Percentiles rank a stretch among this genome's conserved stretches.
These are phyloP conservation scores for Scaptomyza caliginosa DNA, from an alignment of 2,888 invertebrate genomes.

Conservation along the genomic window DNA sequence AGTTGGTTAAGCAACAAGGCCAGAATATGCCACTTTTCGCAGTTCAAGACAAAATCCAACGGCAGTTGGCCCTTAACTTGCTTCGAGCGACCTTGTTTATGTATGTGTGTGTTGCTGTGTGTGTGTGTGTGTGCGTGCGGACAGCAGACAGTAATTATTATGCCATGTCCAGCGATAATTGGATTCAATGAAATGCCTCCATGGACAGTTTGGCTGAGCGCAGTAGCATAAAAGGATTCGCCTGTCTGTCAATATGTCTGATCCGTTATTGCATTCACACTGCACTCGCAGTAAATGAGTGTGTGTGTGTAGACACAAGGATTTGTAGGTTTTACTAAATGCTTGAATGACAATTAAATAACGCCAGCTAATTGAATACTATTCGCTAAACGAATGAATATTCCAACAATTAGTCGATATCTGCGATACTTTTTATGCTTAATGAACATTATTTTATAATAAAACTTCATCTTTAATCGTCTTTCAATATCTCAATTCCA, in stretches of 20 bases:
- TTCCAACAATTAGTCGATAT: constrained; percentile 6
- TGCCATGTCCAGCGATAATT: constrained; percentile 80
- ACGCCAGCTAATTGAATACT: constrained; percentile 38
- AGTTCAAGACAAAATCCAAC: constrained; percentile 16
- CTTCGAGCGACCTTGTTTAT: constrained; percentile 64
- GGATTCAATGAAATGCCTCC: constrained; percentile 76
- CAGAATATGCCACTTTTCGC: constrained; percentile 58
- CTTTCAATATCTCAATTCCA: too few species aligned
- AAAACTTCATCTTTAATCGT: too few species aligned
- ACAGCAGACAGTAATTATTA: constrained; percentile 79
- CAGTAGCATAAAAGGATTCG: constrained; percentile 37
- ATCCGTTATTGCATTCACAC: constrained; percentile 29
- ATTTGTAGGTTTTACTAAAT: constrained; percentile 44
- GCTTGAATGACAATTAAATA: constrained; percentile 39
- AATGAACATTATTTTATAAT: too few species aligned
- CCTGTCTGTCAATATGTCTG: constrained; percentile 26
- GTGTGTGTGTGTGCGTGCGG: constrained; percentile 38
- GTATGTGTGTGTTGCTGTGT: constrained; percentile 30
- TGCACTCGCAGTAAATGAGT: constrained; percentile 11
- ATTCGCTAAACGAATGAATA: constrained; percentile 9
- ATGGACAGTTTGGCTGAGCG: constrained; percentile 35
- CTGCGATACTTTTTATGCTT: too few species aligned
- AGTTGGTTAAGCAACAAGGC: constrained; percentile 76
- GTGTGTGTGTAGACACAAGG: constrained; percentile 2
- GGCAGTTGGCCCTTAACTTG: constrained; percentile 40